Evolutionary conservation across 1,140 invertebrate species (phyloP), one percentile per base, ranked within the genome.

Genomic region (Cotesia typhae): DNA sequence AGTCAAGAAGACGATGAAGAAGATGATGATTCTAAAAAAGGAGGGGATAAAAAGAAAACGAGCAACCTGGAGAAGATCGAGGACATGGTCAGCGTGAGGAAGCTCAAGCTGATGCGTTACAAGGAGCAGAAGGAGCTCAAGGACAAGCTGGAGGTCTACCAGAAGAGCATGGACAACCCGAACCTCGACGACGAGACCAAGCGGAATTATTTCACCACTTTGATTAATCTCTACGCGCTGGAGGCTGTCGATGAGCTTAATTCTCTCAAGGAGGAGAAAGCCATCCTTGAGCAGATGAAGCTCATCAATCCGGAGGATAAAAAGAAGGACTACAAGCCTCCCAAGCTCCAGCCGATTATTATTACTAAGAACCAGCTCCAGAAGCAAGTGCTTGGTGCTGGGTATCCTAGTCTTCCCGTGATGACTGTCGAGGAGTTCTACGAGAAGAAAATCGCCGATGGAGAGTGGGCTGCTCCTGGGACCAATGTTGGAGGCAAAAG

Each of bases 341-440:
- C 81, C 17, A 91, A 92, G 4, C 81, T 96, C n/a, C 92, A 93
- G 83, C 95, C 97, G 0, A 94, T 99, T 72, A 97, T 99, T 64
- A 96, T 99, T 37, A 98, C 97, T 0, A 92, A 92, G 78, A 93
- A 97, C 87, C 91, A 91, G 51, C 73, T 94, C 0, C 96, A 99
- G 86, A 99, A 98, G 85, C 90, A 95, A 74, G 94, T 99, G 2
- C 98, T 92, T 88, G 98, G 98, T 5, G 87, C 92, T 52, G 98
- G 98, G 0, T 99, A 99, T 90, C 97, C 97, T 0, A 93, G 94
- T 81, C 82, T 98, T 70, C 97, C 98, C 0, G 92, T 94, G 1
- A 89, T 97, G 86, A 96, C 96, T 0, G 93, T 99, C 0, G 92
- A 98, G 80, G 97, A 99, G 85, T 98, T 99, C 87, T 98, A 98